phyloP scores from a whole-genome alignment of 1,140 invertebrate species.

The Drosophila miranda region DNA sequence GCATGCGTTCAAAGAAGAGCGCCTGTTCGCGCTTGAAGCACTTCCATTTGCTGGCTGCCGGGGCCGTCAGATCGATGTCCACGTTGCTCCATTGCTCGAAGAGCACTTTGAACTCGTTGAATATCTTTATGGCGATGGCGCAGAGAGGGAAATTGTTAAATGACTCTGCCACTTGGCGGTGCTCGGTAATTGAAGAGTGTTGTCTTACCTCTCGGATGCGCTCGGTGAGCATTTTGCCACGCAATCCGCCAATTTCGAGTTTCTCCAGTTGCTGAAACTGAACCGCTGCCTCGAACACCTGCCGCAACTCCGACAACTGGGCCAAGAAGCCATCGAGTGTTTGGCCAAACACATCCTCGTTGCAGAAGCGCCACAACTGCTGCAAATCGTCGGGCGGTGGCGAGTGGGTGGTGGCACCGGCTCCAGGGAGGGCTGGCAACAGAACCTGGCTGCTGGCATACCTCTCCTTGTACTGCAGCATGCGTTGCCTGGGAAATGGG shows the following conservation, averaged over 20 bases:
- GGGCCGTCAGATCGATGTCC: conserved; percentile 74
- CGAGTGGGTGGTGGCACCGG: not conserved
- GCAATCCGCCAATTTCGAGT: conserved; percentile 90
- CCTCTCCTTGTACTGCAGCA: conserved; percentile 71
- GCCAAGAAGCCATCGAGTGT: conserved; percentile 85
- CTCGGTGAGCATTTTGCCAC: conserved; percentile 85
- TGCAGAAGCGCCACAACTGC: conserved; percentile 87
- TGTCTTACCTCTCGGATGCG: conserved; percentile 83
- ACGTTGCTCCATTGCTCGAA: conserved; percentile 88
- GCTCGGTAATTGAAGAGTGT: not conserved
- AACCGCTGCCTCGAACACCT: conserved; percentile 87
- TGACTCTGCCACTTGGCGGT: not conserved
- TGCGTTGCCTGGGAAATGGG: conserved; percentile 41
- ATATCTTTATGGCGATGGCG: conserved; percentile 45
- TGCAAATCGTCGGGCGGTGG: conserved; percentile 53
- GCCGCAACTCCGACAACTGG: conserved; percentile 84
- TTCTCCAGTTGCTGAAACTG: conserved; percentile 93
- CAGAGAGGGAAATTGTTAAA: not conserved
- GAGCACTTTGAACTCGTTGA: conserved; percentile 86
- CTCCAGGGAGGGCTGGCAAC: conserved; percentile 55
- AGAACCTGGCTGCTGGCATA: conserved; percentile 83
- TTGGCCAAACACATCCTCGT: conserved; percentile 86
- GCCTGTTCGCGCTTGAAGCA: conserved; percentile 85
- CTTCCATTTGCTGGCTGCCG: conserved; percentile 81
- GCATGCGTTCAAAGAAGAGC: conserved; percentile 83